These are phyloP conservation scores for Lasioglossum baleicum DNA, from an alignment of 1,140 invertebrate genomes.

Conservation along the genomic window DNA sequence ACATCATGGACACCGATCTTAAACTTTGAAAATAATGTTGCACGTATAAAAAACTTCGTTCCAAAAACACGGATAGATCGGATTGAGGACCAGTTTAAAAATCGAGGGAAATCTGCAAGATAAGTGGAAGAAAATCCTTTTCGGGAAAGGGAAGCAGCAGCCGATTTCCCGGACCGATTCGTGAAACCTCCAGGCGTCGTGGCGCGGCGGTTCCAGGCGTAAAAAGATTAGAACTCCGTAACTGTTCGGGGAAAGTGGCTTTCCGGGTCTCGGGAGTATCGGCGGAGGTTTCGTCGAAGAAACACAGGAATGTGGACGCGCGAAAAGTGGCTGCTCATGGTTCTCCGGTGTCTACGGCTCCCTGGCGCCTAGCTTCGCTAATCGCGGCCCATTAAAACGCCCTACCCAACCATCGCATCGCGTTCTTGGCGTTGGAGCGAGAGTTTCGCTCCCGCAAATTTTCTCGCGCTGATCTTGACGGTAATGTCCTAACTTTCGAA, in stretches of 20 bases:
- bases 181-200: background rate
- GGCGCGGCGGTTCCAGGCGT: background rate
- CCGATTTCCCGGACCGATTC: background rate
- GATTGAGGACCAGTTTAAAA: background rate
- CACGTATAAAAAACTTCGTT: too few species aligned
- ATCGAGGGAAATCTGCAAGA: background rate
- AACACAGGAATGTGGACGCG: conserved; percentile 59
- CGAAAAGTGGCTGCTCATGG: conserved; percentile 70
- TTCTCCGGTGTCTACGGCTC: conserved; percentile 69
- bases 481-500: conserved; percentile 76
- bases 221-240: conserved; percentile 47
- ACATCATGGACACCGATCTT: too few species aligned
- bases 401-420: conserved; percentile 68
- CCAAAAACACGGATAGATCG: too few species aligned
- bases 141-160: background rate
- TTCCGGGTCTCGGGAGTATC: conserved; percentile 50
- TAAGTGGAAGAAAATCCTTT: background rate
- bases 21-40: too few species aligned
- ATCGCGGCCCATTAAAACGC: conserved; percentile 76
- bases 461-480: conserved; percentile 74
- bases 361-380: conserved; percentile 78
- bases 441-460: conserved; percentile 68
- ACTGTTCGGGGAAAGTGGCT: conserved; percentile 24
- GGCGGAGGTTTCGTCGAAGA: conserved; percentile 50
- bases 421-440: conserved; percentile 20